Percentiles rank a stretch among this genome's conserved stretches.
phyloP scores from a whole-genome alignment of 2,888 invertebrate genomes.

The Drosophila birchii region DNA sequence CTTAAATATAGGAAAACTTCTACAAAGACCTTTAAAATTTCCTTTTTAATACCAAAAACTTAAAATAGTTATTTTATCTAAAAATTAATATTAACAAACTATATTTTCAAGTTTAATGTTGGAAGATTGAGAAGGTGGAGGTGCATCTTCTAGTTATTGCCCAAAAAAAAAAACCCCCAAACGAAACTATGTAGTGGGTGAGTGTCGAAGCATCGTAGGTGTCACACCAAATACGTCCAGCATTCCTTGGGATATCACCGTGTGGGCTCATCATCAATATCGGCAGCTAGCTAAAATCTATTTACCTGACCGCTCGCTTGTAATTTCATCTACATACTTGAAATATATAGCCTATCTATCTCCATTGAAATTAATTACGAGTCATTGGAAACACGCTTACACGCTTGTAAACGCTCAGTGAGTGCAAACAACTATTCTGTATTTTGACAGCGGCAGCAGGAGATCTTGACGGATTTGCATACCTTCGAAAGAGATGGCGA shows the following conservation, averaged over 20 bases:
- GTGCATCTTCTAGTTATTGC: constrained; percentile 15
- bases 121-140: no score
- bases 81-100: background rate
- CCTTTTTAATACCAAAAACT: background rate
- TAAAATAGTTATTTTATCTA: background rate
- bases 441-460: constrained; percentile 15
- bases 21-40: background rate
- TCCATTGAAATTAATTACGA: constrained; percentile 73
- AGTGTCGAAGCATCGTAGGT: constrained; percentile 51
- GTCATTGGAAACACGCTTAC: constrained; percentile 73
- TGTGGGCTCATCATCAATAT: constrained; percentile 67
- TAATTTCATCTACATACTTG: constrained; percentile 39
- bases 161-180: background rate
- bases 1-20: fast-evolving
- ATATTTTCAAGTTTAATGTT: background rate
- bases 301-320: constrained; percentile 40
- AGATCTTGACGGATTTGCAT: constrained; percentile 43
- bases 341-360: constrained; percentile 28
- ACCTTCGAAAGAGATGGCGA: constrained; percentile 18
- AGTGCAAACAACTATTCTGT: constrained; percentile 48
- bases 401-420: constrained; percentile 41
- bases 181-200: constrained; percentile 35
- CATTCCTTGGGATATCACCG: constrained; percentile 69
- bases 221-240: constrained; percentile 59
- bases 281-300: constrained; percentile 9